phyloP scores from a whole-genome alignment of 2,113 vertebrate species.

The Perognathus longimembris region DNA sequence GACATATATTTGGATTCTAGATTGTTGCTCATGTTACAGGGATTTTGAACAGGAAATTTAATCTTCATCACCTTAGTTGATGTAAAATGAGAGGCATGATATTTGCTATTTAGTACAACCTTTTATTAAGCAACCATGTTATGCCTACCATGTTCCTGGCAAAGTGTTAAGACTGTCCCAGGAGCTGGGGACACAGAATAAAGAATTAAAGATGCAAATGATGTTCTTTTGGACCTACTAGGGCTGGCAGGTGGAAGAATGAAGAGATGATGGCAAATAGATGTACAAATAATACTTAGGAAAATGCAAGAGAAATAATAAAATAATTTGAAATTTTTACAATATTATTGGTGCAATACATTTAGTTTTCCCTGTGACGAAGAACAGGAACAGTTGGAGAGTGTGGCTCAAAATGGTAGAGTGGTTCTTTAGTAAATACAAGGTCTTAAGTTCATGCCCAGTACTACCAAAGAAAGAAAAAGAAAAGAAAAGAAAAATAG shows the following conservation, averaged over 20 bases:
- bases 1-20: not conserved
- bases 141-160: not conserved
- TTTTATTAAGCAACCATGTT: not conserved
- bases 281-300: not conserved
- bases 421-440: too few relatives aligned
- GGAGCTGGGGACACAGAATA: not conserved
- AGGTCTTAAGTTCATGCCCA: too few relatives aligned
- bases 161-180: not conserved
- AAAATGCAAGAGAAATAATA: constrained; percentile 51
- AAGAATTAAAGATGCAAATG: not conserved
- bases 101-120: not conserved
- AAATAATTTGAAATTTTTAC: constrained; percentile 28
- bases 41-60: constrained; percentile 40
- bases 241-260: not conserved
- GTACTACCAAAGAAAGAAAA: too few relatives aligned
- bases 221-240: not conserved
- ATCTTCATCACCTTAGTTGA: not conserved
- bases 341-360: not conserved
- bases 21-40: not conserved
- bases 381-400: not conserved
- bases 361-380: constrained; percentile 21
- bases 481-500: not conserved
- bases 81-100: not conserved
- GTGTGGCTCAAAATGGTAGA: not conserved
- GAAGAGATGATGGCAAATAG: not conserved